phyloP scores from a whole-genome alignment of 2,113 vertebrate species.

The Melanocharis versteri region DNA sequence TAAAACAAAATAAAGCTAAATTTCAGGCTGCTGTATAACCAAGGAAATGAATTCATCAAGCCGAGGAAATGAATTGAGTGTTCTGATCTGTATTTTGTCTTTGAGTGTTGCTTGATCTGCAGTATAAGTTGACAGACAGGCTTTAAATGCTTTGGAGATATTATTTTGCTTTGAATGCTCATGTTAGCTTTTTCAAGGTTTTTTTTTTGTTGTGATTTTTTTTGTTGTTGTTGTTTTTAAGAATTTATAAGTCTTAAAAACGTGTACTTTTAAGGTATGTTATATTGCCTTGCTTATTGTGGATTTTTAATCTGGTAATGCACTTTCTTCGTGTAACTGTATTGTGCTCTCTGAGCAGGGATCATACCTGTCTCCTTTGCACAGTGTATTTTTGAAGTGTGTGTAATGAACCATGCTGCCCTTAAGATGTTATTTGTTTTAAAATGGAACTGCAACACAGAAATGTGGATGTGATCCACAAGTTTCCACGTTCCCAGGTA shows the following conservation, averaged over 20 bases:
- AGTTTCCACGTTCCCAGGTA: neutral
- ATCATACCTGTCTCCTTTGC: neutral
- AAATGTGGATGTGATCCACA: neutral
- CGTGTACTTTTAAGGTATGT: neutral
- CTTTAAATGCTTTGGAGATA: neutral
- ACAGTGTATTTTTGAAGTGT: neutral
- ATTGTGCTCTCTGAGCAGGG: neutral
- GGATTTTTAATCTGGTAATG: neutral
- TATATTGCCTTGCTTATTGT: neutral
- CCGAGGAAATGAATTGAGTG: neutral
- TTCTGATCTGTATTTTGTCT: neutral
- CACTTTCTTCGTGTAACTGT: neutral
- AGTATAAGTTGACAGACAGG: neutral
- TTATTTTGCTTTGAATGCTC: neutral
- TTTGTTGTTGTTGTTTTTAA: neutral
- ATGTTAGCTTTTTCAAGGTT: fast-evolving
- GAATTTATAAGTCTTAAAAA: neutral
- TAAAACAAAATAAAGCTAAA: neutral
- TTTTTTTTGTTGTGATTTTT: neutral
- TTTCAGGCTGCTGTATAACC: neutral
- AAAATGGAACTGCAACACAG: neutral
- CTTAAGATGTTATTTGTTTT: neutral
- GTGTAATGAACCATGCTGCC: neutral
- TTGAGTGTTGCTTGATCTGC: neutral
- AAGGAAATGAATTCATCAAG: neutral